These are phyloP conservation scores for Molossus alvarezi DNA, from an alignment of 2,797 vertebrate species.

Conservation along the genomic window DNA sequence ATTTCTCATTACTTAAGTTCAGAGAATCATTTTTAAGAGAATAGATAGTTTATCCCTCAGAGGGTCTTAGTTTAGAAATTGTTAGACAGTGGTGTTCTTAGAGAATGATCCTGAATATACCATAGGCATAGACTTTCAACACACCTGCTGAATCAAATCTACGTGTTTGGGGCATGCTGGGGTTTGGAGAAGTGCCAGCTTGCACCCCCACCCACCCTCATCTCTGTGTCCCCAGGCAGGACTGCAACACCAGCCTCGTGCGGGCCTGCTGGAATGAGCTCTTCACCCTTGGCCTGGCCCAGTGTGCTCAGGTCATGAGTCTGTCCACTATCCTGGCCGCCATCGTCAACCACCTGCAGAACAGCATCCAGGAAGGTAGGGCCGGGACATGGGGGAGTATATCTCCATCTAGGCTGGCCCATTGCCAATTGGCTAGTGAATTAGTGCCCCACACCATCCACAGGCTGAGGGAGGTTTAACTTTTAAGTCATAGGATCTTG, in stretches of 20 bases:
- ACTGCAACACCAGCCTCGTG: constrained; percentile 97
- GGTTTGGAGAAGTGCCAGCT: background rate
- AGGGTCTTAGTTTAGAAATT: background rate
- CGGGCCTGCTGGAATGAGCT: constrained; percentile 99
- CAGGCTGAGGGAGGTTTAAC: background rate
- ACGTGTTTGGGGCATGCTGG: background rate
- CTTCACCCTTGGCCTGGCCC: constrained; percentile 97
- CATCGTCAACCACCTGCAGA: constrained; percentile 98
- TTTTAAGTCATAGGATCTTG: no score
- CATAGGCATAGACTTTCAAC: background rate
- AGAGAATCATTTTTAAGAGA: constrained; percentile 42
- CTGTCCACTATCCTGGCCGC: constrained; percentile 98
- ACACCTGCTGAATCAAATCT: background rate
- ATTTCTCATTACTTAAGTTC: background rate
- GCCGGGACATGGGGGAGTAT: background rate
- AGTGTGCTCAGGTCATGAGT: constrained; percentile 99
- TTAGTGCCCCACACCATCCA: background rate
- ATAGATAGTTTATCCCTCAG: background rate
- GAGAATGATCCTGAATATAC: background rate
- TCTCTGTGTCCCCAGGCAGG: constrained; percentile 92
- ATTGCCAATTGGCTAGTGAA: background rate
- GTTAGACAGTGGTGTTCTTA: background rate
- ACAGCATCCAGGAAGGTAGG: constrained; percentile 98
- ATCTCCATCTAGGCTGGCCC: background rate
- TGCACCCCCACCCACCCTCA: background rate